A percentile compares a stretch with the other conserved stretches of the same genome.
phyloP scores from a whole-genome alignment of 1,140 invertebrate species.

The Macrosteles quadrilineatus region DNA sequence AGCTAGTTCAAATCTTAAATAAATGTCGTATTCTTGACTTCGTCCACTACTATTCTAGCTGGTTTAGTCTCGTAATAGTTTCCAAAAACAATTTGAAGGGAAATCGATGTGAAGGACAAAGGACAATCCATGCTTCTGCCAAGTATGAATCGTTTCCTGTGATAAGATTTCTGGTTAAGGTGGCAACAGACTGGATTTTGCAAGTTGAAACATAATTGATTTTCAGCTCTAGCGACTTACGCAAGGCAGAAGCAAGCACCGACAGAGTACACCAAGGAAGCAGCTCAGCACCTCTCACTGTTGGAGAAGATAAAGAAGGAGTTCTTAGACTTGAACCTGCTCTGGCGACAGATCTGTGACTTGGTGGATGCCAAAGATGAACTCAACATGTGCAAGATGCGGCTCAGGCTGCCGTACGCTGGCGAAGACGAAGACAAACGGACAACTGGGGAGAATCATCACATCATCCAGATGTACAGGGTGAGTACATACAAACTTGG shows the following conservation, averaged over 20 bases:
- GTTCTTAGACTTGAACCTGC: constrained; percentile 61
- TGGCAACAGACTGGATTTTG: too few relatives aligned
- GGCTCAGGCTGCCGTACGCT: constrained; percentile 58
- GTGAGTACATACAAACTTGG: constrained; percentile 46
- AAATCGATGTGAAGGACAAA: too few relatives aligned
- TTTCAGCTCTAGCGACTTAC: neutral
- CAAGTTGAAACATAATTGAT: too few relatives aligned
- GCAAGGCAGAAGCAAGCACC: constrained; percentile 15
- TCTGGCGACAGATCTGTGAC: constrained; percentile 63
- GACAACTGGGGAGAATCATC: constrained; percentile 48
- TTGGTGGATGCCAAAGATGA: constrained; percentile 62
- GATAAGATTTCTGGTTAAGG: too few relatives aligned
- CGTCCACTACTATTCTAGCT: too few relatives aligned
- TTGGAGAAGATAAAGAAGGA: constrained; percentile 66
- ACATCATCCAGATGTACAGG: constrained; percentile 55
- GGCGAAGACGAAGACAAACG: constrained; percentile 47
- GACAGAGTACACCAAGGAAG: constrained; percentile 49
- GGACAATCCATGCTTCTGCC: too few relatives aligned
- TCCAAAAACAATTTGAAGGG: too few relatives aligned
- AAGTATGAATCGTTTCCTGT: too few relatives aligned
- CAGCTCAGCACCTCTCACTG: constrained; percentile 57
- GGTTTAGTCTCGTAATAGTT: too few relatives aligned
- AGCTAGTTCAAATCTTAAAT: too few relatives aligned
- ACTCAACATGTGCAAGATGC: constrained; percentile 70
- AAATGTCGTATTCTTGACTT: too few relatives aligned